These are phyloP conservation scores for Cuculus canorus DNA, from an alignment of 2,797 vertebrate species.

Conservation along the genomic window DNA sequence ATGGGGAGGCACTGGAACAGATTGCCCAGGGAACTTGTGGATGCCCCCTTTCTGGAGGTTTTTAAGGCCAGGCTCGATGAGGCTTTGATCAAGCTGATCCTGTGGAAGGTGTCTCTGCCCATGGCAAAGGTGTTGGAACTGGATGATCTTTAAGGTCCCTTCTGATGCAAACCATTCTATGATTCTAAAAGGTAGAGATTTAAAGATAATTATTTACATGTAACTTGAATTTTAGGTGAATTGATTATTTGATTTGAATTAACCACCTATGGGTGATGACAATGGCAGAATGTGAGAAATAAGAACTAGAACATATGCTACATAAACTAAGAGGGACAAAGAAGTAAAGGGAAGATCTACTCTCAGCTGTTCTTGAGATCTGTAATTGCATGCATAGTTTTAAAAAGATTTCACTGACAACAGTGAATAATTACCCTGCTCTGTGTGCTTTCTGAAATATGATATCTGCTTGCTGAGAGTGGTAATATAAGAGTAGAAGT, in stretches of 20 bases:
- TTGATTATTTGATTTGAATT: neutral
- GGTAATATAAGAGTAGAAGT: accelerated
- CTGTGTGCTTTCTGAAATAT: neutral
- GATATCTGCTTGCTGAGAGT: neutral
- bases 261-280: neutral
- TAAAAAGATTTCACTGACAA: neutral
- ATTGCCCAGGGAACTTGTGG: too few species aligned
- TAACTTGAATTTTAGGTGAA: neutral
- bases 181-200: neutral
- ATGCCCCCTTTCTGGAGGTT: too few species aligned
- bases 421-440: neutral
- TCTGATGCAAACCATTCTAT: too few species aligned
- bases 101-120: too few species aligned
- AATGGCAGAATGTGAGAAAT: neutral
- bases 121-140: too few species aligned
- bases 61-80: too few species aligned
- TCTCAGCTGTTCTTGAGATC: neutral
- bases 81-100: too few species aligned
- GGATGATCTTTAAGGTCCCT: too few species aligned
- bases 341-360: neutral
- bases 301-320: neutral
- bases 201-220: neutral
- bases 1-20: too few species aligned
- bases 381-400: neutral
- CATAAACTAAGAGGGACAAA: neutral